Evolutionary conservation across 2,797 vertebrate species (phyloP), one percentile per base, ranked within the genome.

Genomic region (Gouania willdenowi): DNA sequence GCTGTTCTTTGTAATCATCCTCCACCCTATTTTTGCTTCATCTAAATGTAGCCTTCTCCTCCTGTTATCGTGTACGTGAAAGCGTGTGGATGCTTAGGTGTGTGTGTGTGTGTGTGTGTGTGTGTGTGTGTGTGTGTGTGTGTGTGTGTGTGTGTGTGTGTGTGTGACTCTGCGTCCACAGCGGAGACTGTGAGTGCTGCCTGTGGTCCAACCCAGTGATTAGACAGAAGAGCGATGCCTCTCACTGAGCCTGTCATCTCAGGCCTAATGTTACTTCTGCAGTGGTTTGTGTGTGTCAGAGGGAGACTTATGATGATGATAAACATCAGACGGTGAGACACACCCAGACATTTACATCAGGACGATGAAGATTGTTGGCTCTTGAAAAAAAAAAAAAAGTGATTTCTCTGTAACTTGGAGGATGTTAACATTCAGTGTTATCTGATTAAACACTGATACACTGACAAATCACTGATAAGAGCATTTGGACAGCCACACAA

Each of bases 131-230:
- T 5, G 2, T 23, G 3, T 22, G 14, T 26, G 31, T 44, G 44
- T 32, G 18, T 21, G 33, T 5, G 19, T 18, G 13, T 45, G 11
- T 57, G 16, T 55, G 5, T 31, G 29, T 28, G 26, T 13, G 14
- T 28, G 16, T 21, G 41, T 22, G 26, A 5, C 23, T 31, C 41
- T 51, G 38, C n/a, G n/a, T n/a, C n/a, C n/a, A n/a, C n/a, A n/a
- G n/a, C n/a, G n/a, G n/a, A n/a, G n/a, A n/a, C n/a, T n/a, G n/a
- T n/a, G n/a, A n/a, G n/a, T n/a, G n/a, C n/a, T n/a, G n/a, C n/a
- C n/a, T 40, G 34, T 11, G 32, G 33, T 24, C 56, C 79, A 66
- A 77, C 67, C 74, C 75, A 41, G 57, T 41, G 11, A 44, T 87
- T 86, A 74, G 16, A 44, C 17, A 47, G 28, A 36, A 5, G 40